Evolutionary conservation across 2,113 vertebrate genomes (phyloP).

Genomic region (Poeciliopsis turrubarensis): DNA sequence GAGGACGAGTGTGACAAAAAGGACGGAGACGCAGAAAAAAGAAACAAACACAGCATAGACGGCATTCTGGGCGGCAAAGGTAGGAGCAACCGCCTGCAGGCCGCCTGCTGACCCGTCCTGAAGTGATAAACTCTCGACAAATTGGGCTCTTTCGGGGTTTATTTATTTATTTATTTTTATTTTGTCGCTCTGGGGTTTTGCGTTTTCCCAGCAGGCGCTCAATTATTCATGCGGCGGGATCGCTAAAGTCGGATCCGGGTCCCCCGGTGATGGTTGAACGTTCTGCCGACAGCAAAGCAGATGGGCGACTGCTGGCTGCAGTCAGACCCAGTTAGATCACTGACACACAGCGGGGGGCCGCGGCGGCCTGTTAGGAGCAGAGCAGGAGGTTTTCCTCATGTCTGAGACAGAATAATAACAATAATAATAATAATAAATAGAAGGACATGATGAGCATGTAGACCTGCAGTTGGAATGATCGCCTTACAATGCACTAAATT

Average conservation of each 20-base stretch:
- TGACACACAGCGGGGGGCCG: constrained; percentile 60
- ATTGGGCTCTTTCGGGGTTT: constrained; percentile 18
- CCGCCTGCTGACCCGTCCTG: background rate
- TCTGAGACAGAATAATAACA: no score
- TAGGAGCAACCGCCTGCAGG: constrained; percentile 57
- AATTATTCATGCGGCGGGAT: constrained; percentile 78
- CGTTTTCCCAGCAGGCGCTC: constrained; percentile 63
- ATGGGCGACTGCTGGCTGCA: constrained; percentile 83
- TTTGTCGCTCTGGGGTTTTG: constrained; percentile 29
- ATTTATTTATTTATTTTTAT: background rate
- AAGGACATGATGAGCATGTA: no score
- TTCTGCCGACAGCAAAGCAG: constrained; percentile 73
- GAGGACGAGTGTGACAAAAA: constrained; percentile 93
- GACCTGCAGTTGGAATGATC: no score
- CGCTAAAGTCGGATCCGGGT: constrained; percentile 70
- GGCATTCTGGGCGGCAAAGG: constrained; percentile 86
- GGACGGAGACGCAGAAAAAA: constrained; percentile 91
- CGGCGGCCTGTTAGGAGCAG: background rate
- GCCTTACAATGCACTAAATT: no score
- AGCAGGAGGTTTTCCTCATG: background rate
- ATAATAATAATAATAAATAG: no score
- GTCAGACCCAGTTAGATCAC: constrained; percentile 86
- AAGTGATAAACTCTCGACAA: constrained; percentile 8
- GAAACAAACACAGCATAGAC: no score
- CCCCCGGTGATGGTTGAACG: constrained; percentile 80